A percentile compares a stretch with the other conserved stretches of the same genome.
phyloP scores from a whole-genome alignment of 1,140 invertebrate species.

The Potamilus streckersoni region DNA sequence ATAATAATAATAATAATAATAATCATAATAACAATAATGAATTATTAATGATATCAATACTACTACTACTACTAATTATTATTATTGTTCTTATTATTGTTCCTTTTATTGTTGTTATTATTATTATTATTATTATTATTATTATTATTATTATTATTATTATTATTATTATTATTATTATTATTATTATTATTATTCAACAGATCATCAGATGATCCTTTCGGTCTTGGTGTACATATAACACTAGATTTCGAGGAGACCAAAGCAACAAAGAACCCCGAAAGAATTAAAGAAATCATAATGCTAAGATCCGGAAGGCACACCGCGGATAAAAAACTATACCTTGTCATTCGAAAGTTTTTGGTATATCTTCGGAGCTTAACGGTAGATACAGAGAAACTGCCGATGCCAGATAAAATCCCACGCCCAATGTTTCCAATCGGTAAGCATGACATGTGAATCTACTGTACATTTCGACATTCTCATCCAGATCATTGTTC shows the following conservation, averaged over 20 bases:
- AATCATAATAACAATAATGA: no score
- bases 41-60: no score
- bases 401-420: constrained; percentile 13
- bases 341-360: constrained; percentile 18
- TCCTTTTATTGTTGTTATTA: no score
- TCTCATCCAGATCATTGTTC: no score
- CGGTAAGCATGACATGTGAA: constrained; percentile 7
- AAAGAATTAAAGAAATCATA: constrained; percentile 28
- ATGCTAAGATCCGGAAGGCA: constrained; percentile 21
- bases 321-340: constrained; percentile 18
- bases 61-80: no score
- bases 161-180: no score
- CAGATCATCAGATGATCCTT: no score
- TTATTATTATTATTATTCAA: no score
- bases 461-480: not conserved
- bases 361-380: constrained; percentile 23
- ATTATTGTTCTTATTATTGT: no score
- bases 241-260: constrained; percentile 28
- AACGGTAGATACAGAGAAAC: constrained; percentile 9
- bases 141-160: no score
- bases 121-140: no score
- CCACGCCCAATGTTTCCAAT: constrained; percentile 16
- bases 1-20: no score
- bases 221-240: constrained; percentile 16
- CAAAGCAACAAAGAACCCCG: constrained; percentile 16